Base-by-base conservation (phyloP, 2,113 vertebrate genomes). In the Orientallactaga bullata region DNA sequence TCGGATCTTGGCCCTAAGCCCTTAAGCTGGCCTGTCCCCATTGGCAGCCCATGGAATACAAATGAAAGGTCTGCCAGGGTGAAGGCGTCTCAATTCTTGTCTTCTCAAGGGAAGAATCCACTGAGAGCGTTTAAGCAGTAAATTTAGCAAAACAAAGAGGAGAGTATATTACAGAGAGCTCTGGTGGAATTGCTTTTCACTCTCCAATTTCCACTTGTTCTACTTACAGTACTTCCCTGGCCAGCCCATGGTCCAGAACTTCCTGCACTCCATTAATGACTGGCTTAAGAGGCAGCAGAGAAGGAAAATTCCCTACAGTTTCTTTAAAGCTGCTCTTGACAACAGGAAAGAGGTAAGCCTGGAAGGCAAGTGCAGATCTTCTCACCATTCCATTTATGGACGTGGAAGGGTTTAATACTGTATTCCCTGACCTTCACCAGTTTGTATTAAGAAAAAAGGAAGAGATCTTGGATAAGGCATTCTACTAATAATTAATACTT, bases 201-300 rank as follows among this genome's bases (percentile, higher is more conserved):
- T 24, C 28, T 39, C 8, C 7, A 23, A 0, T 0, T n/a, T 61
- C 55, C 2, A 0, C 91, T 7, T 63, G 11, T 63, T 30, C 55
- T 51, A 17, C 77, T 88, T 51, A 13, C 97, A 99, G 99, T 98
- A 99, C 96, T 99, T 99, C 94, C 99, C 99, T 0, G 99, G 99
- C 30, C 99, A 98, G 35, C 98, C 98, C 8, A 26, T 96, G 0
- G 98, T 99, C 96, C 98, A 97, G 97, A 99, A 98, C 89, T 97
- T 98, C 86, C 95, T 99, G 96, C 97, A 95, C 85, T 97, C 97
- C 12, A 24, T 98, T 63, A 95, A 98, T 26, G 6, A 95, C 10
- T 99, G 99, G 99, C 98, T 99, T 65, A 95, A 80, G 85, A 95
- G 88, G 85, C 98, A 98, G 89, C 96, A 95, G 0, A 97, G 81